Conservation (phyloP, 2,888 invertebrate genomes). For the Harpalus rufipes region DNA sequence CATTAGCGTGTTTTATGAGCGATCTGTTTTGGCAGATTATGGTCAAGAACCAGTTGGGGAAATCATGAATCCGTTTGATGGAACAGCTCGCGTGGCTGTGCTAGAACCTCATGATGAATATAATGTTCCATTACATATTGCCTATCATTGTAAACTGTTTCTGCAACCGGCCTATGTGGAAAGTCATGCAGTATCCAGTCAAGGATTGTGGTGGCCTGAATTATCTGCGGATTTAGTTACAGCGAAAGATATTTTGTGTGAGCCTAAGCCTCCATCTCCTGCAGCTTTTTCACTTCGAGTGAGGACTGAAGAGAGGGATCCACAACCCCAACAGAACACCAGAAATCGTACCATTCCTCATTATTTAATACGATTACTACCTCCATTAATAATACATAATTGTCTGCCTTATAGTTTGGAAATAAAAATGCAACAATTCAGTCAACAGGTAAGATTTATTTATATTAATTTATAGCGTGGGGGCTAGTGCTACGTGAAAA, state of each 20-base stretch:
- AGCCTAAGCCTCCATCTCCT: conserved; percentile 80
- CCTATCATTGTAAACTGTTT: conserved; percentile 89
- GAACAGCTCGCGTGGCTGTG: conserved; percentile 85
- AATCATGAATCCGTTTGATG: conserved; percentile 87
- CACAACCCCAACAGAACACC: conserved; percentile 71
- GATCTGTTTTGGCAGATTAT: conserved; percentile 83
- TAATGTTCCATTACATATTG: conserved; percentile 87
- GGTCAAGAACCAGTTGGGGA: conserved; percentile 83
- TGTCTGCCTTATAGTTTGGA: conserved; percentile 87
- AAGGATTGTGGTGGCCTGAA: conserved; percentile 90
- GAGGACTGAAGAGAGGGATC: conserved; percentile 78
- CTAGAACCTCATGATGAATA: conserved; percentile 87
- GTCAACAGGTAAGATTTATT: conserved; percentile 73
- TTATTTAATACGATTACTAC: conserved; percentile 85
- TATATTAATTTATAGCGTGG: neutral
- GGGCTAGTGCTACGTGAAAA: no score
- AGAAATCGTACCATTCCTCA: conserved; percentile 81
- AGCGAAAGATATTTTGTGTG: conserved; percentile 84
- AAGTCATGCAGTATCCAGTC: conserved; percentile 86
- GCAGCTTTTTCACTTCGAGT: conserved; percentile 83
- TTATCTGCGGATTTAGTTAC: conserved; percentile 83
- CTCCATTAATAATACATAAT: conserved; percentile 87
- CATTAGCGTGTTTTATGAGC: conserved; percentile 86
- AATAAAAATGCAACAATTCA: conserved; percentile 78
- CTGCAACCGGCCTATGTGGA: conserved; percentile 86